phyloP scores from a whole-genome alignment of 2,888 invertebrate species.

The Drosophila ochracea region DNA sequence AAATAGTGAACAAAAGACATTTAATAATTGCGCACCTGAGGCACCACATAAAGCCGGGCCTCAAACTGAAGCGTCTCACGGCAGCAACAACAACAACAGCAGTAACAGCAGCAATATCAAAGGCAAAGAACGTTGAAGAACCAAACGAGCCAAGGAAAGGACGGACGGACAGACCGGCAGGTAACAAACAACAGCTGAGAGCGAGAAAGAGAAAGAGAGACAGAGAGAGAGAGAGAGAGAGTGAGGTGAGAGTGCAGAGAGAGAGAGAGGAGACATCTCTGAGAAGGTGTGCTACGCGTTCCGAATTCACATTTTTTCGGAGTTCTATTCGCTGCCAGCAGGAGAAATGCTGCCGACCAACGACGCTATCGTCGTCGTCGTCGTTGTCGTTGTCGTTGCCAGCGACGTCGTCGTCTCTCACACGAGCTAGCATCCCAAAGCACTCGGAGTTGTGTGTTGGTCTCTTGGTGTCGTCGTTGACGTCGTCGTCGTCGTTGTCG shows the following conservation, averaged over 20 bases:
- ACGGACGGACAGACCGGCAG: conserved; percentile 35
- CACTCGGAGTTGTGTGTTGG: conserved; percentile 28
- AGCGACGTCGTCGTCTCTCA: conserved; percentile 40
- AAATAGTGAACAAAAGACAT: conserved; percentile 56
- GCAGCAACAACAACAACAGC: conserved; percentile 10
- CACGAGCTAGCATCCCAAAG: conserved; percentile 55
- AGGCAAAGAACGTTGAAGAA: conserved; percentile 41
- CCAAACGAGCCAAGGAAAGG: conserved; percentile 22
- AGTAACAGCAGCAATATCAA: conserved; percentile 20
- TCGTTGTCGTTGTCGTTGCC: conserved; percentile 17
- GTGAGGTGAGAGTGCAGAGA: conserved; percentile 33
- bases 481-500: conserved; percentile 26
- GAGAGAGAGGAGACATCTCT: conserved; percentile 35
- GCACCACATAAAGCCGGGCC: conserved; percentile 58
- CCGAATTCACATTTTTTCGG: conserved; percentile 61
- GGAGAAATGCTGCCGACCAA: conserved; percentile 69
- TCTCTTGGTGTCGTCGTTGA: conserved; percentile 39
- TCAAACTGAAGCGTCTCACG: conserved; percentile 37
- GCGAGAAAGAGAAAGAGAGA: conserved; percentile 16
- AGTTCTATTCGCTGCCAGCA: conserved; percentile 51
- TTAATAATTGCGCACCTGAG: conserved; percentile 76
- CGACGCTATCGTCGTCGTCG: conserved; percentile 25
- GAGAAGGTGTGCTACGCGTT: conserved; percentile 62
- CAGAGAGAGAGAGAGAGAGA: conserved; percentile 26
- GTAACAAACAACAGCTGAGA: conserved; percentile 62